These are phyloP conservation scores for Desoria tigrina DNA, from an alignment of 2,888 invertebrate species.

Conservation along the genomic window DNA sequence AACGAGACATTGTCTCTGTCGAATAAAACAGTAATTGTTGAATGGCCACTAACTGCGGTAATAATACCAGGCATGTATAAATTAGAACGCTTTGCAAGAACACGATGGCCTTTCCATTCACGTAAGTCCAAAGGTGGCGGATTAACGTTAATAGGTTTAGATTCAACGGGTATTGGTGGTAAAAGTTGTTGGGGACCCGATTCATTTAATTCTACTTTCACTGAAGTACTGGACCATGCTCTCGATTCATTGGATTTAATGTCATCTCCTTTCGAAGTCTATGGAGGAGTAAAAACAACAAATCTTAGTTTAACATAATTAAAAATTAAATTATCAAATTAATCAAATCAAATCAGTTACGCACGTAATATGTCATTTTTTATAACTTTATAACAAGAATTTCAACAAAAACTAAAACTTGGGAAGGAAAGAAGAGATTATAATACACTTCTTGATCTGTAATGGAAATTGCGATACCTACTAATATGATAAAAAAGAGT, in stretches of 20 bases:
- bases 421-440: too few species aligned
- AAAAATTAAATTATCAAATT: too few species aligned
- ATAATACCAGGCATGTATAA: constrained; percentile 87
- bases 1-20: constrained; percentile 50
- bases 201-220: constrained; percentile 14
- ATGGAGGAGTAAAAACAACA: constrained; percentile 3
- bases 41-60: constrained; percentile 57
- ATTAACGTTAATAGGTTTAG: constrained; percentile 2
- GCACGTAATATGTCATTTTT: too few species aligned
- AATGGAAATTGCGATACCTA: too few species aligned
- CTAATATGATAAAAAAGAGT: too few species aligned
- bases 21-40: constrained; percentile 51
- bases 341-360: too few species aligned
- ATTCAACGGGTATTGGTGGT: not conserved
- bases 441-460: too few species aligned
- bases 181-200: constrained; percentile 4
- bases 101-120: constrained; percentile 91
- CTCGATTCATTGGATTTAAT: not conserved
- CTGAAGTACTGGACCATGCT: not conserved
- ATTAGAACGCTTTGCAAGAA: constrained; percentile 80
- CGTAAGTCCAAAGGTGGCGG: constrained; percentile 69
- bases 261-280: constrained; percentile 25
- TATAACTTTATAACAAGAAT: too few species aligned
- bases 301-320: not conserved
- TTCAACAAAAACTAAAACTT: too few species aligned